These are phyloP conservation scores for Folsomia manolachei DNA, from an alignment of 2,888 invertebrate genomes.

Conservation along the genomic window DNA sequence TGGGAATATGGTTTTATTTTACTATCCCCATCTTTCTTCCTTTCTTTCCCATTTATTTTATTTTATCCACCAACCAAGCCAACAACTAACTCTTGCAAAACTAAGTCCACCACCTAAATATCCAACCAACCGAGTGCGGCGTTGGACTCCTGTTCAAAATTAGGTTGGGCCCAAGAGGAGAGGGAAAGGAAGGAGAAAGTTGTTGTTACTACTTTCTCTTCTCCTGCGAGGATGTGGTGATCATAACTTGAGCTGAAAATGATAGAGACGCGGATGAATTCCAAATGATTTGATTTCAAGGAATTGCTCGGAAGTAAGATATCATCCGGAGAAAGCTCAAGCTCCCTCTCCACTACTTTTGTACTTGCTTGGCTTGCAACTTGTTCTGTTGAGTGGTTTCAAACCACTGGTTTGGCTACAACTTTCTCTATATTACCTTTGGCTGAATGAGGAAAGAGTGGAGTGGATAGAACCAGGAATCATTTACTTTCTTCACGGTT, in stretches of 20 bases:
- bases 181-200: conserved; percentile 2
- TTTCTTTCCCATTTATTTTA: neutral
- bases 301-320: too few relatives aligned
- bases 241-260: conserved; percentile 26
- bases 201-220: too few relatives aligned
- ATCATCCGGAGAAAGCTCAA: too few relatives aligned
- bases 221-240: neutral
- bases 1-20: conserved; percentile 23
- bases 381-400: neutral
- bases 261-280: conserved; percentile 43
- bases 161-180: neutral
- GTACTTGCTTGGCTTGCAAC: conserved; percentile 6
- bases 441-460: too few relatives aligned
- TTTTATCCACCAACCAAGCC: neutral
- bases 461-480: neutral
- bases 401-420: too few relatives aligned
- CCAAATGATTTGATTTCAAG: conserved; percentile 39
- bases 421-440: too few relatives aligned
- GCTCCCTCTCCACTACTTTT: too few relatives aligned
- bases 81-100: too few relatives aligned
- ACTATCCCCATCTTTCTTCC: neutral
- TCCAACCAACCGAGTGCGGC: too few relatives aligned
- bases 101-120: neutral
- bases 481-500: neutral
- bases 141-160: too few relatives aligned